Base-by-base conservation (phyloP, 2,113 vertebrate genomes). In the Aegithalos caudatus region DNA sequence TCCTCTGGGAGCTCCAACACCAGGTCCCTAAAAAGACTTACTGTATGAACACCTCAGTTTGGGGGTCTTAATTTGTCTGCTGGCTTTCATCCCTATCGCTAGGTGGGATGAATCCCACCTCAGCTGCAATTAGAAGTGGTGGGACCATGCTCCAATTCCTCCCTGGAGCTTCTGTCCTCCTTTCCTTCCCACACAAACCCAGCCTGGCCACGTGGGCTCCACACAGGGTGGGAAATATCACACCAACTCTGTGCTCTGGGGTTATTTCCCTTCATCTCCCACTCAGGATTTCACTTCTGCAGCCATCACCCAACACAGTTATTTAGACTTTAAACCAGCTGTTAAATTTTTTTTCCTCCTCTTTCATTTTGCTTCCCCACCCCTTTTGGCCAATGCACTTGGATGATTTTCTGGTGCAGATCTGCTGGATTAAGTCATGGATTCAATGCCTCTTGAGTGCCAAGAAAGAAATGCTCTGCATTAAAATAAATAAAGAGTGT, bases 341-440 rank as follows among this genome's bases (percentile, higher is more conserved):
- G 56, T 11, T 44, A 31, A 18, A 38, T 73, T 71, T 33, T 64
- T 10, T 42, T 14, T 4, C 9, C 29, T 5, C 6, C 5, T 5
- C 4, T 12, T 12, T 51, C 37, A 33, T 9, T 62, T n/a, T 44
- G 14, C 28, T 84, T 81, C 45, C 25, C 81, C 70, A 25, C 45
- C 64, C 15, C 67, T 93, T 93, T 95, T 94, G 93, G 80, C 80
- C 93, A 92, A 71, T 60, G 15, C 83, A 64, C 82, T 81, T 64
- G 61, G 80, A 23, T 95, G 86, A 84, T 83, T 92, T 94, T 60
- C 79, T 95, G 76, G 45, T 81, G 90, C 82, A 64, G 80, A 95
- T 80, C 81, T 82, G 58, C 21, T 0, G 11, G 82, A 95, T 95
- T 93, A 96, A 86, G 80, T 84, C 27, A 61, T 38, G 77, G 88